Evolutionary conservation across 2,888 invertebrate genomes (phyloP), one percentile per base, ranked within the genome.

Genomic region (Pogonocherus hispidulus): DNA sequence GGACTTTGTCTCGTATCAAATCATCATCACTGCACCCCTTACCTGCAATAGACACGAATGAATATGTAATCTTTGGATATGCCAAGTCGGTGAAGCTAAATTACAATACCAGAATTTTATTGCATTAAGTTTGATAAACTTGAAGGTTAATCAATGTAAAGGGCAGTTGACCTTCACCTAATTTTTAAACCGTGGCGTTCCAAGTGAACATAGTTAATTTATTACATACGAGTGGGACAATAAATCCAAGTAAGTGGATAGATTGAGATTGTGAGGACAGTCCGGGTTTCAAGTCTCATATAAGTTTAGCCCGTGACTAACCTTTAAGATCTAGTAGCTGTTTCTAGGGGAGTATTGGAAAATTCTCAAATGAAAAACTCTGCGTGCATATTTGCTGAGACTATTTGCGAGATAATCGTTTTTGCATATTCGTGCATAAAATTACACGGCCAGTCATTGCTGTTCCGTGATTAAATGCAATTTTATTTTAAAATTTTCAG

Each of bases 401-500:
- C 66, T 56, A 65, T 70, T 74, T 11, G 72, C 60, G 63, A 70
- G 70, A 76, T 72, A 76, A 37, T 19, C 20, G 51, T 23, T 52
- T 56, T 67, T 64, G 70, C 70, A 74, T 54, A 68, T 78, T 76
- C 79, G 79, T 76, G 78, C 75, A 69, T 73, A 68, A 76, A 73
- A 76, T 75, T 74, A 71, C 67, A 74, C 68, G 67, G 69, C 69
- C 74, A 63, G 66, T 59, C 65, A n/a, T n/a, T n/a, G 55, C 71
- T 54, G 60, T 71, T 77, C 60, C 79, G 79, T 79, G 79, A 75
- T 78, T 73, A 69, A 69, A 47, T 67, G 76, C 74, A 74, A 75
- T 79, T 79, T 76, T 70, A 67, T 77, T 78, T 80, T 77, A 76
- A 79, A 78, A 76, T 77, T 77, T 78, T 67, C 79, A 79, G 79